phyloP scores from a whole-genome alignment of 2,888 invertebrate genomes.

The Halocaridina rubra region DNA sequence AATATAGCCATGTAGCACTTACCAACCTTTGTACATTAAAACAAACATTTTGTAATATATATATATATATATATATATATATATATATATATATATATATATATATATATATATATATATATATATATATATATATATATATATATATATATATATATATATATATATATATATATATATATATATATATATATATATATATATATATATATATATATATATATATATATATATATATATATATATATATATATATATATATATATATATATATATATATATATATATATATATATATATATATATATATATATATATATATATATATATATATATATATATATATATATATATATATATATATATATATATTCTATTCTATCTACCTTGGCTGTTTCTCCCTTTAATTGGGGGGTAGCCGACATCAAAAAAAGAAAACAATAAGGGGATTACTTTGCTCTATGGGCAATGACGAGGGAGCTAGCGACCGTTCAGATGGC shows the following conservation, averaged over 20 bases:
- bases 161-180: constrained; percentile 16
- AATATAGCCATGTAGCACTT: too few species aligned
- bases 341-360: constrained; percentile 13
- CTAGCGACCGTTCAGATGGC: too few species aligned
- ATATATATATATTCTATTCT: constrained; percentile 8
- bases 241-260: constrained; percentile 16
- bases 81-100: constrained; percentile 13
- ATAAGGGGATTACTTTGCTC: too few species aligned
- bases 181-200: constrained; percentile 19
- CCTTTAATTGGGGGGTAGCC: too few species aligned
- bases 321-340: constrained; percentile 16
- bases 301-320: constrained; percentile 3
- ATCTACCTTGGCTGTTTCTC: too few species aligned
- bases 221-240: constrained; percentile 16
- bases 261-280: constrained; percentile 19
- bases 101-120: constrained; percentile 6
- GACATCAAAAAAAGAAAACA: too few species aligned
- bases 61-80: constrained; percentile 6
- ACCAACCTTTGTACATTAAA: too few species aligned
- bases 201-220: constrained; percentile 19
- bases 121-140: constrained; percentile 13
- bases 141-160: constrained; percentile 13
- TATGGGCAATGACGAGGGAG: too few species aligned
- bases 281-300: constrained; percentile 13
- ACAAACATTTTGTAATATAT: too few species aligned